Percentiles rank a stretch among this genome's conserved stretches.
These are phyloP conservation scores for Crossocerus cetratus DNA, from an alignment of 2,888 invertebrate genomes.

Conservation along the genomic window DNA sequence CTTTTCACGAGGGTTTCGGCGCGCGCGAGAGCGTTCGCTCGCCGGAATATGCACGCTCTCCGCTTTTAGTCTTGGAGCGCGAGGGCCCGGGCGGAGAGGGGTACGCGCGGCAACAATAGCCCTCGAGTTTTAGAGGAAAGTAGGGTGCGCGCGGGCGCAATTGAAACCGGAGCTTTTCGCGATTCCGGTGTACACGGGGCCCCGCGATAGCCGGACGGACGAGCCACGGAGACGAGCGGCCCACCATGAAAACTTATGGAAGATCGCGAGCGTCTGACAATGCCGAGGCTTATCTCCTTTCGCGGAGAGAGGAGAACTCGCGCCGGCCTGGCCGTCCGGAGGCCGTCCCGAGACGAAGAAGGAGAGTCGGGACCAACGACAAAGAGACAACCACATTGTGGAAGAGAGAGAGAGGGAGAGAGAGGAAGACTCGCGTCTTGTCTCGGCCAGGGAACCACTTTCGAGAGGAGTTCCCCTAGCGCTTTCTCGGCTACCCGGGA, in stretches of 20 bases:
- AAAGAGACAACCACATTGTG: neutral
- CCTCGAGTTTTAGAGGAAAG: conserved; percentile 23
- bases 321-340: neutral
- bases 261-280: conserved; percentile 1
- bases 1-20: conserved; percentile 20
- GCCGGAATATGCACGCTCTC: conserved; percentile 5
- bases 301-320: neutral
- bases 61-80: conserved; percentile 20
- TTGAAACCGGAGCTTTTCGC: conserved; percentile 21
- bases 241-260: conserved; percentile 16
- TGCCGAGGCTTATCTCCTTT: conserved; percentile 21
- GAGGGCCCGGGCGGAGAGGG: no score
- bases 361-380: no score
- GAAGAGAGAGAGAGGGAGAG: neutral
- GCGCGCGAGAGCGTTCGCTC: conserved; percentile 14
- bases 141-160: conserved; percentile 12
- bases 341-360: neutral
- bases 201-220: no score
- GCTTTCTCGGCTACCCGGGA: conserved; percentile 6
- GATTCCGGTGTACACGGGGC: conserved; percentile 1
- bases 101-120: conserved; percentile 26
- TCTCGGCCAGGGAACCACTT: neutral
- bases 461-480: neutral
- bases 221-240: neutral
- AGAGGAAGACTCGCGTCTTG: conserved; percentile 9